phyloP scores from a whole-genome alignment of 2,797 vertebrate genomes.

The Ataeniobius toweri region DNA sequence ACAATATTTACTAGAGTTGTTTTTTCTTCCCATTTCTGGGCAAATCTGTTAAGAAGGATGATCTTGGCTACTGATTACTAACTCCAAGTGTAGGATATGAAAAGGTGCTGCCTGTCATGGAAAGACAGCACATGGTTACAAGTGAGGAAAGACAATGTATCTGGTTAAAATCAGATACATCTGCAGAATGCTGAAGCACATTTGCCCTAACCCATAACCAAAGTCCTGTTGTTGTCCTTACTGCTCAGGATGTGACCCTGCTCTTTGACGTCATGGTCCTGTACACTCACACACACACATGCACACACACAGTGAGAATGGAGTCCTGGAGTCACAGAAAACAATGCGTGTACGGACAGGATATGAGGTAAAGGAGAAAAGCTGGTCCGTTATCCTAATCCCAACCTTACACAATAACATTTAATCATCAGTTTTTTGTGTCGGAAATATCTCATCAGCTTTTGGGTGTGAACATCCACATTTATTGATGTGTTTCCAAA shows the following conservation, averaged over 20 bases:
- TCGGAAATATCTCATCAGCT: not conserved
- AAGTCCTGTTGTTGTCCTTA: conserved; percentile 1
- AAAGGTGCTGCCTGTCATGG: not conserved
- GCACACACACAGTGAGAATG: too few species aligned
- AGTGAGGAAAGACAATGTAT: not conserved
- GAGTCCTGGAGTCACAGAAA: conserved; percentile 18
- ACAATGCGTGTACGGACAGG: conserved; percentile 25
- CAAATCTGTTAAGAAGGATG: not conserved
- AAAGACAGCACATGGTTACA: not conserved
- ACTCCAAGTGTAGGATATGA: not conserved
- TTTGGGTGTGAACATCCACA: not conserved
- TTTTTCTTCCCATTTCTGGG: not conserved
- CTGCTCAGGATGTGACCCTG: conserved; percentile 24
- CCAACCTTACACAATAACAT: conserved; percentile 5
- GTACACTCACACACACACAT: not conserved
- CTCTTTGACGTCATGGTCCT: conserved; percentile 36
- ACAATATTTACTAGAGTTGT: not conserved
- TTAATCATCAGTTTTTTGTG: conserved; percentile 1
- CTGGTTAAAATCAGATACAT: not conserved
- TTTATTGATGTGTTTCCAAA: not conserved
- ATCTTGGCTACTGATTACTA: not conserved
- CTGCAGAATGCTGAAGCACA: not conserved
- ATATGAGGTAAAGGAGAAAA: conserved; percentile 21
- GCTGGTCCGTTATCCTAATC: conserved; percentile 2
- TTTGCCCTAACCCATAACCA: not conserved